phyloP scores from a whole-genome alignment of 2,888 invertebrate species.

The Eupeodes luniger region DNA sequence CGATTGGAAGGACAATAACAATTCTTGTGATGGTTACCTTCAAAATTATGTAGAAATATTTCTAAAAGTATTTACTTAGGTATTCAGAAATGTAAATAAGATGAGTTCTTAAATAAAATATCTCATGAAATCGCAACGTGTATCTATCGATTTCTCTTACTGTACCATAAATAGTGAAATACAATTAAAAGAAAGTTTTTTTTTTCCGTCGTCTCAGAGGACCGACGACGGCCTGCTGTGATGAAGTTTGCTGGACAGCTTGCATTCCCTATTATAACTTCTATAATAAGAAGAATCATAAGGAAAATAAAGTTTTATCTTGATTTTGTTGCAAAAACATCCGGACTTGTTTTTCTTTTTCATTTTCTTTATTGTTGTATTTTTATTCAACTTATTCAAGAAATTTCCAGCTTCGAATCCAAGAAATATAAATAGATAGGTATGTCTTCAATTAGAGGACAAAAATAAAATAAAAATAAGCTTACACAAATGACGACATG shows the following conservation, averaged over 20 bases:
- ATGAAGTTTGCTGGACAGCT: conserved; percentile 47
- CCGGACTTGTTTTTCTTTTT: neutral
- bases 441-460: no score
- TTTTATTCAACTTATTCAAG: neutral
- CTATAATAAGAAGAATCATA: conserved; percentile 28
- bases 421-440: neutral
- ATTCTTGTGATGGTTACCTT: no score
- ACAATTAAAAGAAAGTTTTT: neutral
- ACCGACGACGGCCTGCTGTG: neutral
- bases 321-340: conserved; percentile 15
- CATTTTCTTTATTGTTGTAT: neutral
- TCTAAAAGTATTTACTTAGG: no score
- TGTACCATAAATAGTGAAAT: no score
- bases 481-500: no score
- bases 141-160: no score
- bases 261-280: conserved; percentile 46
- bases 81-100: no score
- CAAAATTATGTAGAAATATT: no score
- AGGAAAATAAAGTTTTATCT: conserved; percentile 26
- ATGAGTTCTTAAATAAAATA: no score
- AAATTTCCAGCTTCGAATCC: neutral
- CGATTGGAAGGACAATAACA: no score
- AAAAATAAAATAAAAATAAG: no score
- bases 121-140: no score
- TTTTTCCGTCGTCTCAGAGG: neutral